Evolutionary conservation across 2,797 vertebrate genomes (phyloP), one percentile per base, ranked within the genome.

Genomic region (Mycteria americana): DNA sequence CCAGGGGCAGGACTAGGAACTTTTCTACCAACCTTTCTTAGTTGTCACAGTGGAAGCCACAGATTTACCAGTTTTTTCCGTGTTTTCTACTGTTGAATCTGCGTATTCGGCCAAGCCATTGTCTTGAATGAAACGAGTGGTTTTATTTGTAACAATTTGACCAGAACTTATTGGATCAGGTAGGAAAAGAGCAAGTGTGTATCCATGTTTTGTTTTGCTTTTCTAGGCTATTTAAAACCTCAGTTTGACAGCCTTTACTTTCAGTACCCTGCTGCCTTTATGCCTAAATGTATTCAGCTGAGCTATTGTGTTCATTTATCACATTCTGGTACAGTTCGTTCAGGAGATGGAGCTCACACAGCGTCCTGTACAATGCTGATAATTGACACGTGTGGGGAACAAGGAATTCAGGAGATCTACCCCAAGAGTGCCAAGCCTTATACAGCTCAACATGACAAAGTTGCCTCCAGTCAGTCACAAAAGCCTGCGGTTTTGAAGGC

Each of bases 311-410:
- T 87, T 83, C 62, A 45, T 88, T 93, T 94, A 24, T 78, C 60
- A 37, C 37, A 60, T 77, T 85, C 60, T 91, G 70, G 81, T 87
- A 93, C 76, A 89, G 35, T 57, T 85, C 94, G 83, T 93, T 95
- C 73, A 54, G 73, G 73, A 85, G 75, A 88, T 53, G 33, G 53
- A 86, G 51, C 57, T 93, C 65, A 87, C 76, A 53, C 23, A 28
- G 43, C 8, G 25, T 84, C 59, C 53, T 75, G 77, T 85, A 50
- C 84, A 93, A 18, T 2, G 3, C 7, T 76, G 50, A 53, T 86
- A 88, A 91, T 62, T 86, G 35, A 53, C 43, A 88, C 78, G n/a
- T 48, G 35, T 72, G 50, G 53, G 46, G 50, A 92, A 65, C 50
- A 91, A 95, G 72, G 37, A 93, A 75, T 81, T 91, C 18, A 41